Conservation (phyloP, 2,797 vertebrate species). For the Melanogrammus aeglefinus region DNA sequence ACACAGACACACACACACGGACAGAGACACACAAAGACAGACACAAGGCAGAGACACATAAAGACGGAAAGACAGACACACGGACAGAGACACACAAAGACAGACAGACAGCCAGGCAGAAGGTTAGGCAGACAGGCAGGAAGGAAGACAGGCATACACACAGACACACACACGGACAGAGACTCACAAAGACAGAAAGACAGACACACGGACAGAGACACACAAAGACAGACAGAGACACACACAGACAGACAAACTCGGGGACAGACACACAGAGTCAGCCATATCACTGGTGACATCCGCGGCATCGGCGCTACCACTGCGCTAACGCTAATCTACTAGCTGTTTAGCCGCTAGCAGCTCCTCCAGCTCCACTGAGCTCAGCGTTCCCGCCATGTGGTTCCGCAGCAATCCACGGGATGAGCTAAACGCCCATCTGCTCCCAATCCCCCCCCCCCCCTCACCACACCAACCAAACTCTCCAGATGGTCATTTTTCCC, state of each 20-base stretch:
- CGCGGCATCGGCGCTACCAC: not conserved
- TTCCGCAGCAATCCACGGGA: not conserved
- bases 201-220: no score
- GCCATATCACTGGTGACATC: not conserved
- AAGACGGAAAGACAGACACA: no score
- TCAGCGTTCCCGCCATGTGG: no score
- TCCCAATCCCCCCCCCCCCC: not conserved
- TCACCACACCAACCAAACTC: not conserved
- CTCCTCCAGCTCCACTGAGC: not conserved
- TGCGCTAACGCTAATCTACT: not conserved
- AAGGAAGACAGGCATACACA: no score
- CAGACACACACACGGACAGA: no score
- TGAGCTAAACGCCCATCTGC: constrained; percentile 2
- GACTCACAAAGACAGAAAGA: no score
- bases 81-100: no score
- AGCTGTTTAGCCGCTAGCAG: not conserved
- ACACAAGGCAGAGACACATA: no score
- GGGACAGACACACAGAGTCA: not conserved
- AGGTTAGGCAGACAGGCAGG: not conserved
- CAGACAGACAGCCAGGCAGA: not conserved
- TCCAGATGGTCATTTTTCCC: not conserved
- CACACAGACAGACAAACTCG: no score
- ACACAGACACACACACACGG: no score
- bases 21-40: no score
- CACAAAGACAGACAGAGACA: no score